Evolutionary conservation across 2,113 vertebrate species (phyloP).

Genomic region (Arizona elegans): DNA sequence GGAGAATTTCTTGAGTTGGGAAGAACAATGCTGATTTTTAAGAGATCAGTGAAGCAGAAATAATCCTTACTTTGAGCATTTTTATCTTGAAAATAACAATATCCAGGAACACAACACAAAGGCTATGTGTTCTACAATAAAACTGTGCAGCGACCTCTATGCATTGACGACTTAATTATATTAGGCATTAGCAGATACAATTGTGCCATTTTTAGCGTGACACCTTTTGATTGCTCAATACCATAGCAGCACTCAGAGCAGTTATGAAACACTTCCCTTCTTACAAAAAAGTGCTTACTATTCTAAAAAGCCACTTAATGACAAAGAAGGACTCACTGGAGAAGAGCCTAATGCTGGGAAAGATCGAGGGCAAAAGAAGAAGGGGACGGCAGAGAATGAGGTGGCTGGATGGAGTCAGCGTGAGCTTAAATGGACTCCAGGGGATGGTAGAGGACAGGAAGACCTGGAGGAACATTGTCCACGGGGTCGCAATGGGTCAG

Average conservation of each 20-base stretch:
- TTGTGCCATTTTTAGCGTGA: not conserved
- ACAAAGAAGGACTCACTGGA: too few species aligned
- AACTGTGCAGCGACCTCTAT: not conserved
- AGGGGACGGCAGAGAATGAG: too few species aligned
- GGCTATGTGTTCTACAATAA: not conserved
- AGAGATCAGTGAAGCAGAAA: not conserved
- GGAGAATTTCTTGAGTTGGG: not conserved
- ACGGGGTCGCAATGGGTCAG: too few species aligned
- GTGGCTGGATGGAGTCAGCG: too few species aligned
- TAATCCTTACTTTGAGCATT: not conserved
- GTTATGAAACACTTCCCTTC: not conserved
- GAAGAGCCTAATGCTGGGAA: too few species aligned
- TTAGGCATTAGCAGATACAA: not conserved
- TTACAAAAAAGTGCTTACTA: not conserved
- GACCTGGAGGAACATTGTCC: too few species aligned
- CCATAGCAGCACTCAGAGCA: not conserved
- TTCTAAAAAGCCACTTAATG: not conserved
- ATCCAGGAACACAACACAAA: not conserved
- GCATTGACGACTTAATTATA: not conserved
- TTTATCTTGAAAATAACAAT: not conserved
- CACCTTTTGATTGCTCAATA: not conserved
- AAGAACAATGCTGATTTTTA: not conserved
- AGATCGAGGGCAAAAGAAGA: too few species aligned
- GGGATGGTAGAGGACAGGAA: too few species aligned
- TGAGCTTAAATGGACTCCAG: too few species aligned